Evolutionary conservation across 2,113 vertebrate genomes (phyloP).

Genomic region (Pachycephala philippinensis): DNA sequence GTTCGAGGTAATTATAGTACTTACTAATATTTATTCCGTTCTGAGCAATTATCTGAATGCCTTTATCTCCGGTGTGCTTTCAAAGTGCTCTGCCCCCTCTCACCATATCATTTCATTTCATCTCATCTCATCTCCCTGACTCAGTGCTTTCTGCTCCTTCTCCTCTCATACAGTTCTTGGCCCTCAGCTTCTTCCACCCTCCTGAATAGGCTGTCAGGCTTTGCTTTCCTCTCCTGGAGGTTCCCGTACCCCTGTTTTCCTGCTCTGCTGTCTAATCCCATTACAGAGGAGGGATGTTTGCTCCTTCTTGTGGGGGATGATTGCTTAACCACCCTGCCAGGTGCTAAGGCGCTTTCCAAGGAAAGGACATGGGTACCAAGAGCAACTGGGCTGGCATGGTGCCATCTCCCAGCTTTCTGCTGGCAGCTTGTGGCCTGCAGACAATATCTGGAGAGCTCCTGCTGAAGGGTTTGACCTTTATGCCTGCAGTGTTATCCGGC

Average conservation of each 20-base stretch:
- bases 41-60: constrained; percentile 20
- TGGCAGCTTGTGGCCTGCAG: background rate
- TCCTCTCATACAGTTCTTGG: background rate
- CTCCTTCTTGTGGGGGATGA: background rate
- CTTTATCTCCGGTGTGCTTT: constrained; percentile 8
- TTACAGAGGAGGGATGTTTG: background rate
- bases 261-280: background rate
- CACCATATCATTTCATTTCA: background rate
- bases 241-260: accelerated
- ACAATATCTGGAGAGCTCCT: background rate
- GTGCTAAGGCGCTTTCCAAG: background rate
- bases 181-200: background rate
- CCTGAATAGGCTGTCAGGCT: background rate
- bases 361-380: background rate
- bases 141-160: background rate
- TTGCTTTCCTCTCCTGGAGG: background rate
- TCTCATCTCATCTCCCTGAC: background rate
- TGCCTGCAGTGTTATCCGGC: background rate
- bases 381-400: background rate
- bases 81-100: background rate
- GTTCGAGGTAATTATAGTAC: constrained; percentile 27
- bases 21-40: constrained; percentile 51
- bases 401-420: background rate
- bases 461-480: constrained; percentile 46
- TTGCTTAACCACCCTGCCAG: background rate